These are phyloP conservation scores for Trilocha varians DNA, from an alignment of 2,888 invertebrate species.

Conservation along the genomic window DNA sequence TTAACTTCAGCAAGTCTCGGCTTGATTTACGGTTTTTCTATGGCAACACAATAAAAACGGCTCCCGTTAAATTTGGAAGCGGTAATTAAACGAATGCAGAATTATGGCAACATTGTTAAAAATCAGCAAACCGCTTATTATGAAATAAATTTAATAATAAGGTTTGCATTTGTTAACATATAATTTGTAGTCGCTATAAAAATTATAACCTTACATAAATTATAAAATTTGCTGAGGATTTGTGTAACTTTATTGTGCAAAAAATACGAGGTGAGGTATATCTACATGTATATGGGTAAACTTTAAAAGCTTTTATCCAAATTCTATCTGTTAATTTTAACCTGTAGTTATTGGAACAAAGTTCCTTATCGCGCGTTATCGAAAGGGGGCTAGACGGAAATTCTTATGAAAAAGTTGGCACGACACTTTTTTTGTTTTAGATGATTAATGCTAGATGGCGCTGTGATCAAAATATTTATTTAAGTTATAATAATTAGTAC, in stretches of 20 bases:
- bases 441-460: too few relatives aligned
- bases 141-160: slow-evolving; percentile 31
- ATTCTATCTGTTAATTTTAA: too few relatives aligned
- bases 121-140: slow-evolving; percentile 39
- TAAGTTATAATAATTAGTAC: too few relatives aligned
- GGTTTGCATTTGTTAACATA: slow-evolving; percentile 29
- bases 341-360: too few relatives aligned
- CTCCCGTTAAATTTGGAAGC: slow-evolving; percentile 37
- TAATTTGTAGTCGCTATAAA: slow-evolving; percentile 44
- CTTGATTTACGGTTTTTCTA: neutral
- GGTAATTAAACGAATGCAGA: slow-evolving; percentile 34
- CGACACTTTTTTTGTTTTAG: too few relatives aligned
- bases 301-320: too few relatives aligned
- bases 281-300: too few relatives aligned
- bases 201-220: slow-evolving; percentile 25
- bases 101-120: slow-evolving; percentile 39
- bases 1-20: neutral
- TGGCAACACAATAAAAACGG: slow-evolving; percentile 17
- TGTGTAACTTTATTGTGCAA: neutral
- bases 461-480: too few relatives aligned
- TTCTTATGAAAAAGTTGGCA: too few relatives aligned
- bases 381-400: too few relatives aligned
- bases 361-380: too few relatives aligned
- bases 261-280: neutral
- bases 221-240: slow-evolving; percentile 5